Conservation (phyloP, 2,797 vertebrate genomes). For the Onychomys arenicola region DNA sequence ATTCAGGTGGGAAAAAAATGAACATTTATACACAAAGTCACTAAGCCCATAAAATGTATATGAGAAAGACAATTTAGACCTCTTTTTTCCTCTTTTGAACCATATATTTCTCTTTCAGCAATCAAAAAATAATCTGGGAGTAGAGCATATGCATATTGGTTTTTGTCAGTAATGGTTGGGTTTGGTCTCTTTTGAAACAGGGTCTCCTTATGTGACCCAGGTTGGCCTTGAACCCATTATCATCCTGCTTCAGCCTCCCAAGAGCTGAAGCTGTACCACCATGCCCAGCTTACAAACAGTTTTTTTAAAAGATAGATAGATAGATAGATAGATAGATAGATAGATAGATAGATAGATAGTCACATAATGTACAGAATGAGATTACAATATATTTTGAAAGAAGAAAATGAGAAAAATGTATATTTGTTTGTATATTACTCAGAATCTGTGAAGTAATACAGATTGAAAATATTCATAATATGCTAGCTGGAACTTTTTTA, state of each 20-base stretch:
- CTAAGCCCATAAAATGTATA: slow-evolving; percentile 5
- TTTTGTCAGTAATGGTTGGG: neutral
- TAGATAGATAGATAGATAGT: too few species aligned
- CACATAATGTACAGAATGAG: neutral
- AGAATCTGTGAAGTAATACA: neutral
- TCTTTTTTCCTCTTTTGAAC: neutral
- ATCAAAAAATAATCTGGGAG: slow-evolving; percentile 74
- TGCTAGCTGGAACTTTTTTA: neutral
- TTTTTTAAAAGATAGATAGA: neutral
- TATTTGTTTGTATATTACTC: slow-evolving; percentile 3
- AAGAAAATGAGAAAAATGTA: neutral
- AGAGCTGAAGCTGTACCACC: neutral
- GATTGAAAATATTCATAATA: neutral
- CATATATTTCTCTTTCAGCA: neutral
- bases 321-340: neutral
- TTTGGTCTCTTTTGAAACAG: neutral
- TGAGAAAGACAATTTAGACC: neutral
- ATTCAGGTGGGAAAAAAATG: neutral
- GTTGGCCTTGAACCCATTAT: neutral
- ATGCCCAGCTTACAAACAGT: neutral
- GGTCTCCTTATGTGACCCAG: neutral
- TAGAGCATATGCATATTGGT: neutral
- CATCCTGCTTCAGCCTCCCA: neutral
- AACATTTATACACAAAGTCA: slow-evolving; percentile 26
- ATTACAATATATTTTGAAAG: neutral